Evolutionary conservation across 2,888 invertebrate genomes (phyloP).

Genomic region (Anagyrus pseudococci): DNA sequence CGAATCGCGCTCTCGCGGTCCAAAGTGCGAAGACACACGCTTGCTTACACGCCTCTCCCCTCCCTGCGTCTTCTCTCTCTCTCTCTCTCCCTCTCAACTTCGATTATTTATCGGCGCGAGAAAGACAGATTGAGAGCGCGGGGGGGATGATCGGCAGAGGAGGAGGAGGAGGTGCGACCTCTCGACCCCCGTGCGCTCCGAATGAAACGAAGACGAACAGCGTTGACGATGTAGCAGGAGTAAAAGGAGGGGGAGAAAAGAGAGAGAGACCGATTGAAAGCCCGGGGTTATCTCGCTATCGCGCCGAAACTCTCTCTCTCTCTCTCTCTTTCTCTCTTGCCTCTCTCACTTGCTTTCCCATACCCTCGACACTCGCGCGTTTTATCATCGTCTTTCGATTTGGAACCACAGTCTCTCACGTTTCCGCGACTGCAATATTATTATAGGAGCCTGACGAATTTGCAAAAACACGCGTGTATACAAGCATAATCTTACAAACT

Average conservation of each 20-base stretch:
- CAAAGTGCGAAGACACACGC: constrained; percentile 52
- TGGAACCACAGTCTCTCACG: not conserved
- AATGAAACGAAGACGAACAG: not conserved
- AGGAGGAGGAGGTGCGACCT: constrained; percentile 14
- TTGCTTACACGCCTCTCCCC: constrained; percentile 14
- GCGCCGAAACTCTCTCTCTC: not conserved
- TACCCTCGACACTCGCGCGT: no score
- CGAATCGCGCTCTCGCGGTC: constrained; percentile 50
- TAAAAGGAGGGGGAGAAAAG: not conserved
- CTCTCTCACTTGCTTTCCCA: no score
- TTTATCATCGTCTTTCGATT: not conserved
- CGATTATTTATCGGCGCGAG: not conserved
- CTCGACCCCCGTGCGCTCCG: constrained; percentile 30
- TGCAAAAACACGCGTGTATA: not conserved
- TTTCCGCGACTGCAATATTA: not conserved
- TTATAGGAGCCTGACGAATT: not conserved
- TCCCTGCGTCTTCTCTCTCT: constrained; percentile 7
- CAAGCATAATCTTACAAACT: no score
- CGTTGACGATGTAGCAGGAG: constrained; percentile 3
- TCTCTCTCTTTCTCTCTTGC: constrained; percentile 4
- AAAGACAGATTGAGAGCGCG: not conserved
- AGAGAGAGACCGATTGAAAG: constrained; percentile 9
- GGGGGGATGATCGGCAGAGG: not conserved
- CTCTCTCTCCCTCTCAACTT: not conserved
- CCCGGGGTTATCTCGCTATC: constrained; percentile 38